Evolutionary conservation across 2,888 invertebrate species (phyloP).

Genomic region (Meteorus cinctellus): DNA sequence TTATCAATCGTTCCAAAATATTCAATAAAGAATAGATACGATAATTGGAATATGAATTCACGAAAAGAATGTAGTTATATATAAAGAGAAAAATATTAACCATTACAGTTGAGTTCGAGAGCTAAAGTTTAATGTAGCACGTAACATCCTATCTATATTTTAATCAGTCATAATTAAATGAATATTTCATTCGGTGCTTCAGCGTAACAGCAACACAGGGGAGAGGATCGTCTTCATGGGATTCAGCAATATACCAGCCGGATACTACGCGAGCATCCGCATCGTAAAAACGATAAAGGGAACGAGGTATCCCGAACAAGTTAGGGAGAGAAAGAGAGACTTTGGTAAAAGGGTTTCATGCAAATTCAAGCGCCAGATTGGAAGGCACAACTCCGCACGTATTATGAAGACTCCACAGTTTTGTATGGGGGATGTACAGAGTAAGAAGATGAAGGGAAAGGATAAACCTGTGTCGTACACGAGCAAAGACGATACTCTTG

Average conservation of each 20-base stretch:
- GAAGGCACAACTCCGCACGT: conserved; percentile 43
- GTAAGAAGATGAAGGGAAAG: conserved; percentile 27
- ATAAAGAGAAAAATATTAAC: conserved; percentile 22
- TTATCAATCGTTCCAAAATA: too few species aligned
- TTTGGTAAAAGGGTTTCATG: conserved; percentile 61
- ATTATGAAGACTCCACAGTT: background rate
- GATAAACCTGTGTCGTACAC: background rate
- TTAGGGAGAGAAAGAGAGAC: conserved; percentile 35
- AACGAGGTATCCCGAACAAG: background rate
- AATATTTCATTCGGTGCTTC: conserved; percentile 67
- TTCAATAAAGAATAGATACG: too few species aligned
- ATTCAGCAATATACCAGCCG: conserved; percentile 47
- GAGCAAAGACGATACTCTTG: background rate
- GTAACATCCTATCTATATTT: conserved; percentile 69
- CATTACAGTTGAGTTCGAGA: conserved; percentile 36
- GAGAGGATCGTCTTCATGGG: conserved; percentile 26
- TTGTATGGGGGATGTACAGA: conserved; percentile 29
- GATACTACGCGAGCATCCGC: conserved; percentile 36
- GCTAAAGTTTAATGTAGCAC: conserved; percentile 60
- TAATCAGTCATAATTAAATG: conserved; percentile 70
- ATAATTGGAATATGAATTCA: too few species aligned
- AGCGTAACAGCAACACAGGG: conserved; percentile 40
- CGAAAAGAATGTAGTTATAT: background rate
- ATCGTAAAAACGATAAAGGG: conserved; percentile 5
- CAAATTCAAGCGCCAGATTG: conserved; percentile 65